Percentiles rank a stretch among this genome's conserved stretches.
Conservation (phyloP, 2,113 vertebrate species). For the Cheirogaleus medius region DNA sequence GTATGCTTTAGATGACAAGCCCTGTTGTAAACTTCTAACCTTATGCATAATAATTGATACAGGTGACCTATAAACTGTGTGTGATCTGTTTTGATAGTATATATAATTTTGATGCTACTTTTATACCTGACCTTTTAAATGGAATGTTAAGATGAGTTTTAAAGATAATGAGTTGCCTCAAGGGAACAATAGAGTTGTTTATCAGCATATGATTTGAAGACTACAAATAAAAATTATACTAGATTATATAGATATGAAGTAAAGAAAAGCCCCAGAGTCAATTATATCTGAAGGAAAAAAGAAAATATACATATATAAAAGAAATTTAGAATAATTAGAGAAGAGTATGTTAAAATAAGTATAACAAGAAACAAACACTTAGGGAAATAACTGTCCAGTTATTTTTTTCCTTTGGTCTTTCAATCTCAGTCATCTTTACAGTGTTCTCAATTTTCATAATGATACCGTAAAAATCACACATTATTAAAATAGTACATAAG, state of each 20-base stretch:
- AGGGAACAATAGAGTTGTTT: not conserved
- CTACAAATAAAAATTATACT: not conserved
- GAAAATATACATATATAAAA: not conserved
- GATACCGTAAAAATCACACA: not conserved
- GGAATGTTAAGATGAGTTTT: not conserved
- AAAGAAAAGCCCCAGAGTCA: not conserved
- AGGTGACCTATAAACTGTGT: not conserved
- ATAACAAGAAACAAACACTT: not conserved
- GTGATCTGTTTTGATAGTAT: constrained; percentile 17
- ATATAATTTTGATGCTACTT: not conserved
- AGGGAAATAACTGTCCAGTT: rapidly evolving
- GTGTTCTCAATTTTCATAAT: not conserved
- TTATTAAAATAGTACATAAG: not conserved
- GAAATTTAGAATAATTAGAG: not conserved
- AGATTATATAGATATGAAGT: not conserved
- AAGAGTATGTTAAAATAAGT: not conserved
- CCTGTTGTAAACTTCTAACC: not conserved
- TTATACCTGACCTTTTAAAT: constrained; percentile 52
- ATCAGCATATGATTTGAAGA: not conserved
- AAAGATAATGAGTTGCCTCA: not conserved
- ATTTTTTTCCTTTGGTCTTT: not conserved
- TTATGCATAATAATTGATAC: constrained; percentile 30
- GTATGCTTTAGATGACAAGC: not conserved
- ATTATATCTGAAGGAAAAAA: not conserved
- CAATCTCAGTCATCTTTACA: not conserved